Conservation (phyloP, 2,888 invertebrate species). For the Alviniconcha strummeri region DNA sequence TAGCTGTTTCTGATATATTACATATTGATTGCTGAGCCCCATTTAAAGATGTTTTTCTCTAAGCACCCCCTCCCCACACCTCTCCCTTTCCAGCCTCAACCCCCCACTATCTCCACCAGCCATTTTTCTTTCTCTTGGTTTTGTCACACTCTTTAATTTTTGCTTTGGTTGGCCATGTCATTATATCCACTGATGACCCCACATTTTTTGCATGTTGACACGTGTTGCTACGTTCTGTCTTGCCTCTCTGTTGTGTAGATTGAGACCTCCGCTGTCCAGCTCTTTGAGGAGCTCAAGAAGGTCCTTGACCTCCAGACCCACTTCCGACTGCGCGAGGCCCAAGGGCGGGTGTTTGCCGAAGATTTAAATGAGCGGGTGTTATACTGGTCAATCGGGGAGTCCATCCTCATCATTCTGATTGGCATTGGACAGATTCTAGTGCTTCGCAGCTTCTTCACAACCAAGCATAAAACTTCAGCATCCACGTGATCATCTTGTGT, state of each 20-base stretch:
- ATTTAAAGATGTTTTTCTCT: too few species aligned
- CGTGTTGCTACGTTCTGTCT: background rate
- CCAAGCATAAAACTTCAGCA: conserved; percentile 74
- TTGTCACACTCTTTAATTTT: too few species aligned
- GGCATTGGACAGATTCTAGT: conserved; percentile 94
- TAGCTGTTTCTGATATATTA: too few species aligned
- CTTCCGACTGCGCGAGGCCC: conserved; percentile 94
- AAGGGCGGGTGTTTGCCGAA: conserved; percentile 95
- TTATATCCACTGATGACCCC: too few species aligned
- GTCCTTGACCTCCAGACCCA: conserved; percentile 98
- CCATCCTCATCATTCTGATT: conserved; percentile 87
- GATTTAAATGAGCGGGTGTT: conserved; percentile 93
- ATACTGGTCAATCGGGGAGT: conserved; percentile 91
- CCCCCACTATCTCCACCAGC: too few species aligned
- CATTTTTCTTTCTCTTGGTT: too few species aligned
- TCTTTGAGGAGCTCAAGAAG: conserved; percentile 90
- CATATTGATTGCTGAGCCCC: too few species aligned
- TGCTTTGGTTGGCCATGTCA: too few species aligned
- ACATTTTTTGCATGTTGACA: conserved; percentile 10
- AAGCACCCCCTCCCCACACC: too few species aligned
- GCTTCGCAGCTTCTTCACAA: conserved; percentile 92
- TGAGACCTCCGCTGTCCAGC: conserved; percentile 92
- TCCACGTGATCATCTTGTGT: conserved; percentile 37
- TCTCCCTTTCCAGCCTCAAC: too few species aligned
- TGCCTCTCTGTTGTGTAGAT: conserved; percentile 78